Percentiles rank a stretch among this genome's conserved stretches.
Evolutionary conservation across 1,140 invertebrate species (phyloP).

Genomic region (Mactra quadrangularis): DNA sequence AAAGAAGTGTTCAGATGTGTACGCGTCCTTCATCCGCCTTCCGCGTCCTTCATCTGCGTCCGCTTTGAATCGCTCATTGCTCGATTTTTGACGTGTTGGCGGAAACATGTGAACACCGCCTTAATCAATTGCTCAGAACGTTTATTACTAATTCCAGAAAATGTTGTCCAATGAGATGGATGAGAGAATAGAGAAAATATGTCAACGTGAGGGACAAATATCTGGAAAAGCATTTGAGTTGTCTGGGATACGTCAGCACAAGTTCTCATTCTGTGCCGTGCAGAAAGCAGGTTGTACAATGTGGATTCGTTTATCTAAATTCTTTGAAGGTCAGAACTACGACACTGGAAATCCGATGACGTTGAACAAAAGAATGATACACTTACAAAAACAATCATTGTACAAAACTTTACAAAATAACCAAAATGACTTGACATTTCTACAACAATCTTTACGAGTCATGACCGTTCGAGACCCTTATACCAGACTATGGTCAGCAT

Average conservation of each 20-base stretch:
- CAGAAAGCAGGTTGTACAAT: constrained; percentile 43
- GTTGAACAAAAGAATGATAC: constrained; percentile 13
- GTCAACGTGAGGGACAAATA: background rate
- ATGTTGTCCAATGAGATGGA: too few species aligned
- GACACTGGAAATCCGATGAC: background rate
- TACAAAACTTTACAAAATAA: constrained; percentile 21
- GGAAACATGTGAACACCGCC: too few species aligned
- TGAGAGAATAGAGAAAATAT: too few species aligned
- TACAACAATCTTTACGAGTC: constrained; percentile 11
- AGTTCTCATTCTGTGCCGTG: constrained; percentile 2
- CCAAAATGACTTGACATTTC: background rate
- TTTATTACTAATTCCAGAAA: too few species aligned
- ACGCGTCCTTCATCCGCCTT: too few species aligned
- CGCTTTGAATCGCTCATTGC: too few species aligned
- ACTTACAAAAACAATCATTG: background rate
- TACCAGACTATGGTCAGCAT: constrained; percentile 66
- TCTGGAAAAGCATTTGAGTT: background rate
- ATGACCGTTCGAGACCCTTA: constrained; percentile 67
- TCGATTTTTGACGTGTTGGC: too few species aligned
- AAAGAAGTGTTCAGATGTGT: too few species aligned
- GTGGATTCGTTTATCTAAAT: constrained; percentile 43
- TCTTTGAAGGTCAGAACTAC: constrained; percentile 21
- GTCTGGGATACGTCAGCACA: background rate
- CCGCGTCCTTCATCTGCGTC: too few species aligned
- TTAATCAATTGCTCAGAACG: too few species aligned